A percentile compares a stretch with the other conserved stretches of the same genome.
phyloP scores from a whole-genome alignment of 2,797 vertebrate genomes.

The Xerus rutilus region DNA sequence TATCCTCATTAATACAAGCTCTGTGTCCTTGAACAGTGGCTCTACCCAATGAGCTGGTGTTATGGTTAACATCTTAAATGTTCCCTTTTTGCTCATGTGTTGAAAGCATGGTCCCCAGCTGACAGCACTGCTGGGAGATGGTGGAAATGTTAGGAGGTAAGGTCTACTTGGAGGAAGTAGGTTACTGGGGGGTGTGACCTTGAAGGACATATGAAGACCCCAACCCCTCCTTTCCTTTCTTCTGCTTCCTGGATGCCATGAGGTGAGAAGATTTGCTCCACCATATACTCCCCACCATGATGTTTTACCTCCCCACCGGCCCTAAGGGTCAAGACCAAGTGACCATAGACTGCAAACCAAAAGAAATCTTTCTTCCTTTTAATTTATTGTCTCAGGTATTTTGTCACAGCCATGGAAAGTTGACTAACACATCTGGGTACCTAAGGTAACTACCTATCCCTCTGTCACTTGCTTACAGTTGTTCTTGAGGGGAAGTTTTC shows the following conservation, averaged over 20 bases:
- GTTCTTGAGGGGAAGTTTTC: background rate
- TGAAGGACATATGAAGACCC: background rate
- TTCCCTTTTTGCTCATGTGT: background rate
- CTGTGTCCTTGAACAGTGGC: background rate
- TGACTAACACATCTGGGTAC: background rate
- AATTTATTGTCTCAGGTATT: no score
- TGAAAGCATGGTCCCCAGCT: background rate
- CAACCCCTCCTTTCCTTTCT: background rate
- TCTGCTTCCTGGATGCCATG: background rate
- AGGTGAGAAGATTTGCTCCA: background rate
- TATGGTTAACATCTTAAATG: background rate
- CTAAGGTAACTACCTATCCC: no score
- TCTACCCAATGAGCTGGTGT: background rate
- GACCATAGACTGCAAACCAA: background rate
- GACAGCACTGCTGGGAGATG: background rate
- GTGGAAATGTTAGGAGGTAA: background rate
- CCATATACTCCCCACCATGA: background rate
- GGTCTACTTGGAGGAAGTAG: background rate
- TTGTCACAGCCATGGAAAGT: background rate
- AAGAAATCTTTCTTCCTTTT: background rate
- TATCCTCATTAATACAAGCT: background rate
- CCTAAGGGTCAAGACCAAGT: background rate
- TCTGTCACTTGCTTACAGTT: background rate
- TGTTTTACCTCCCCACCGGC: background rate
- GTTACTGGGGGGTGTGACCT: background rate